Conservation (phyloP, 2,797 vertebrate genomes). For the Protosalanx chinensis region DNA sequence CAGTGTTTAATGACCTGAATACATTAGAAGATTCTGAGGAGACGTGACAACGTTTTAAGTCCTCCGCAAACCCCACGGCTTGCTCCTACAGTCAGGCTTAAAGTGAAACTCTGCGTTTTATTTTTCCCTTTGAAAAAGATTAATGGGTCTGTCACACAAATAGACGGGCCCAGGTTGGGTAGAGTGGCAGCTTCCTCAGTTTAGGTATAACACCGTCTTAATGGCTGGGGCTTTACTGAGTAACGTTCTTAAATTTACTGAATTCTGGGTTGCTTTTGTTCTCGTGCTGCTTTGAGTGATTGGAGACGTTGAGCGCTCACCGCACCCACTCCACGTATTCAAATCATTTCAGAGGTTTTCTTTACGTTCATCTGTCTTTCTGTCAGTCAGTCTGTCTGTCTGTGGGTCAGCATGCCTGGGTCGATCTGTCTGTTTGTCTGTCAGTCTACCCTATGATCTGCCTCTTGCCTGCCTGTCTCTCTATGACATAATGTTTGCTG, state of each 20-base stretch:
- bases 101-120: not conserved
- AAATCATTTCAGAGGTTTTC: not conserved
- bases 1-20: constrained; percentile 49
- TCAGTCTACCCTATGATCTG: too few species aligned
- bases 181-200: not conserved
- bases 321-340: too few species aligned
- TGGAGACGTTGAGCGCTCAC: too few species aligned
- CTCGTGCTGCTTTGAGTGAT: too few species aligned
- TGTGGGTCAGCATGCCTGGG: too few species aligned
- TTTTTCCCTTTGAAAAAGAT: constrained; percentile 19
- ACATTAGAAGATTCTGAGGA: constrained; percentile 31
- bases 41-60: constrained; percentile 11
- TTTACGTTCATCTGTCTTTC: too few species aligned
- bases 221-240: not conserved
- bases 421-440: too few species aligned
- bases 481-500: constrained; percentile 19
- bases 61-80: constrained; percentile 14
- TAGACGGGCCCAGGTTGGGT: not conserved
- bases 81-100: constrained; percentile 6
- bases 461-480: not conserved
- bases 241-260: too few species aligned
- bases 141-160: constrained; percentile 29
- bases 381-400: too few species aligned
- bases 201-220: not conserved
- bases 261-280: too few species aligned